A percentile compares a stretch with the other conserved stretches of the same genome.
These are phyloP conservation scores for Cheilosia soror DNA, from an alignment of 2,888 invertebrate species.

Conservation along the genomic window DNA sequence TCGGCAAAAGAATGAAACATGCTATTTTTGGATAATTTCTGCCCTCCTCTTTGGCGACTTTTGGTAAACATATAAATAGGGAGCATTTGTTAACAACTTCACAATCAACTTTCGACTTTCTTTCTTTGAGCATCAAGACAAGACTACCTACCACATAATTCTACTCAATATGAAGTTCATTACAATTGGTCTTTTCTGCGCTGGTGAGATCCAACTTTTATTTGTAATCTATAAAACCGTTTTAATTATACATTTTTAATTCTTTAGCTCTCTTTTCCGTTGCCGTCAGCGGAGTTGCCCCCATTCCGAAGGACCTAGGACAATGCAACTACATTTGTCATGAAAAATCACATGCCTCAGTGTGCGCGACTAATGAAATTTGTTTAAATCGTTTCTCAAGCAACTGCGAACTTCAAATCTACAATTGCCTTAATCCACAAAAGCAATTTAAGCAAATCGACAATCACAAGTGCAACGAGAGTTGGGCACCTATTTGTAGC, in stretches of 20 bases:
- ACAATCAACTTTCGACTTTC: constrained; percentile 3
- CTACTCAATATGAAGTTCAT: constrained; percentile 42
- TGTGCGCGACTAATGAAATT: constrained; percentile 79
- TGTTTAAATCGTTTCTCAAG: constrained; percentile 81
- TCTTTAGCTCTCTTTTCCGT: constrained; percentile 37
- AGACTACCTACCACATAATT: background rate
- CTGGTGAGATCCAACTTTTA: constrained; percentile 5
- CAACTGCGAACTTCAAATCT: constrained; percentile 80
- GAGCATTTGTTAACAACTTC: background rate
- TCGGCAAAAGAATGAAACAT: too few relatives aligned
- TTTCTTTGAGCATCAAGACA: background rate
- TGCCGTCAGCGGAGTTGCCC: constrained; percentile 29
- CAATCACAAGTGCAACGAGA: constrained; percentile 77
- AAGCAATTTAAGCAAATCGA: constrained; percentile 77
- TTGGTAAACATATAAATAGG: constrained; percentile 29
- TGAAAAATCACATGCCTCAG: constrained; percentile 67
- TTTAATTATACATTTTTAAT: background rate
- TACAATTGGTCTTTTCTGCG: constrained; percentile 12
- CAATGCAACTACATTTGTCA: constrained; percentile 62
- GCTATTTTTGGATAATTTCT: too few relatives aligned
- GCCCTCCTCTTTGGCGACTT: background rate
- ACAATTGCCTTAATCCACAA: constrained; percentile 79
- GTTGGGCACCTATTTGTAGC: constrained; percentile 44
- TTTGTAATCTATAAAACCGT: background rate
- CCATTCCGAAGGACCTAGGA: constrained; percentile 30